Conservation (phyloP, 30 jellyfish, hydroid and myxozoan species). For the Aurelia sp. region DNA sequence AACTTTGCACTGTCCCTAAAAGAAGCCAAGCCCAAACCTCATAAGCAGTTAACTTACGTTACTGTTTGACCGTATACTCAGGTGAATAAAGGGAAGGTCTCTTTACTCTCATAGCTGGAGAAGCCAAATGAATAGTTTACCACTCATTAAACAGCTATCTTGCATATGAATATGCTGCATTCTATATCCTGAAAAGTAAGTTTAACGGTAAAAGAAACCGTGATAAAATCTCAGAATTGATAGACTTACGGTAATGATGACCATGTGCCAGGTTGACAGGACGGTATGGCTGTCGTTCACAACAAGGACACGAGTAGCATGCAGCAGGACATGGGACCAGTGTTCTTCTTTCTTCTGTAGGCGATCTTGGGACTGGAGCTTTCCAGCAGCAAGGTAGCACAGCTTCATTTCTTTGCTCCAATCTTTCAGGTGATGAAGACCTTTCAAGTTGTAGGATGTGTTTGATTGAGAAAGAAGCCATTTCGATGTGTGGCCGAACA, state of each 20-base stretch:
- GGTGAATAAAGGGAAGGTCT: too few relatives aligned
- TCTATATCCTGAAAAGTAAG: too few relatives aligned
- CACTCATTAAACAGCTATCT: too few relatives aligned
- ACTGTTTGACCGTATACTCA: too few relatives aligned
- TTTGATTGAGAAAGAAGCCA: constrained; percentile 69
- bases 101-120: too few relatives aligned
- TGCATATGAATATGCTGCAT: too few relatives aligned
- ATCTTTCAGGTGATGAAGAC: constrained; percentile 63
- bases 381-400: constrained; percentile 72
- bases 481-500: constrained; percentile 29
- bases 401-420: constrained; percentile 54
- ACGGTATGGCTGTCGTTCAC: constrained; percentile 62
- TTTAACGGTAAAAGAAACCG: too few relatives aligned
- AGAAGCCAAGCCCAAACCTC: too few relatives aligned
- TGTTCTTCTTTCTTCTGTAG: constrained; percentile 52
- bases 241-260: constrained; percentile 69
- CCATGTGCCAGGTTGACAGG: constrained; percentile 36
- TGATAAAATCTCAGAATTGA: neutral
- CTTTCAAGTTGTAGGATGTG: constrained; percentile 70
- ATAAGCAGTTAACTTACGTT: too few relatives aligned
- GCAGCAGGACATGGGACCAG: constrained; percentile 72
- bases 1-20: too few relatives aligned
- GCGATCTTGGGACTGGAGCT: constrained; percentile 60
- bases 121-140: too few relatives aligned
- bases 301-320: constrained; percentile 61